Conservation (phyloP, 2,797 vertebrate species). For the Lithobates sylvaticus region DNA sequence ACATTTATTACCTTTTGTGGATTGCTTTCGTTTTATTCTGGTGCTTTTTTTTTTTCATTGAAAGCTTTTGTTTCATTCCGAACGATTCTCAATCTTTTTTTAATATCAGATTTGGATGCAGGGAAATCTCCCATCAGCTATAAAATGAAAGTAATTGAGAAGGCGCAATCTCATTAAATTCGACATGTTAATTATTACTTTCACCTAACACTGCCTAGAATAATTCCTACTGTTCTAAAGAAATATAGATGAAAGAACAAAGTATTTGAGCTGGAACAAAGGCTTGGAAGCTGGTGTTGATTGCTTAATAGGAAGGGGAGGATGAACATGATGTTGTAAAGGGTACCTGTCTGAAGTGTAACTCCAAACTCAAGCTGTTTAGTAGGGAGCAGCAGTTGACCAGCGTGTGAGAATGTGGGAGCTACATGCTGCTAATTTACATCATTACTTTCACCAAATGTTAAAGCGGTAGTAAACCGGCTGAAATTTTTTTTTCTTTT, state of each 20-base stretch:
- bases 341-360: too few relatives aligned
- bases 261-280: background rate
- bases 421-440: too few relatives aligned
- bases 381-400: too few relatives aligned
- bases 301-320: background rate
- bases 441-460: too few relatives aligned
- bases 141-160: slow-evolving; percentile 48
- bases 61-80: slow-evolving; percentile 31
- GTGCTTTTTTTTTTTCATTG: background rate
- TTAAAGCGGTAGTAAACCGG: too few relatives aligned
- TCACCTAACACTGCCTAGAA: slow-evolving; percentile 6
- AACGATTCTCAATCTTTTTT: slow-evolving; percentile 41
- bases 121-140: slow-evolving; percentile 26
- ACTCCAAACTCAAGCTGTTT: too few relatives aligned
- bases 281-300: background rate
- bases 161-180: slow-evolving; percentile 22
- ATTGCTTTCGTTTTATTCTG: slow-evolving; percentile 34
- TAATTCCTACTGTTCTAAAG: background rate
- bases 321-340: too few relatives aligned
- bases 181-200: slow-evolving; percentile 36
- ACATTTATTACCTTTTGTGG: slow-evolving; percentile 30
- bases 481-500: too few relatives aligned
- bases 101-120: slow-evolving; percentile 46
- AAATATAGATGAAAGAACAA: background rate
- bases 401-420: too few relatives aligned